Conservation (phyloP, 1,140 invertebrate species). For the Saccostrea glomerata region DNA sequence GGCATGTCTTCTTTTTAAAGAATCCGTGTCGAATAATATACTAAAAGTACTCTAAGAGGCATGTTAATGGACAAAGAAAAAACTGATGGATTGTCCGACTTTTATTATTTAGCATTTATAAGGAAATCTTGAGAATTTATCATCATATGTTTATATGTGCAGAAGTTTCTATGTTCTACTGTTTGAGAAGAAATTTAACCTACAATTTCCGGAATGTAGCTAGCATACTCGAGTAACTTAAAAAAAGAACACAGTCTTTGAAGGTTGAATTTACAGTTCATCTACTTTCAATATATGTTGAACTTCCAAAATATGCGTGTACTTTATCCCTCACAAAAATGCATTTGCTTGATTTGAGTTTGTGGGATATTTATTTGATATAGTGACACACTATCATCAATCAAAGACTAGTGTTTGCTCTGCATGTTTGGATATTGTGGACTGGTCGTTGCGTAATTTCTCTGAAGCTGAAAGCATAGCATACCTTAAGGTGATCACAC, state of each 20-base stretch:
- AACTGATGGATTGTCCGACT: background rate
- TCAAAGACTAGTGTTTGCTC: conserved; percentile 2
- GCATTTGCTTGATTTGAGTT: conserved; percentile 3
- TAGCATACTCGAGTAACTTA: background rate
- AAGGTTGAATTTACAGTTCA: conserved; percentile 1
- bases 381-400: conserved; percentile 17
- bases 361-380: conserved; percentile 17
- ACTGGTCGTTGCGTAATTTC: conserved; percentile 17
- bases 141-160: background rate
- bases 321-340: conserved; percentile 15
- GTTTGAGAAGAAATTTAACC: conserved; percentile 6
- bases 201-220: conserved; percentile 22
- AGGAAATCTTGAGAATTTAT: background rate
- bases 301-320: background rate
- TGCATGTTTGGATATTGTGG: conserved; percentile 21
- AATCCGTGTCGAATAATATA: background rate
- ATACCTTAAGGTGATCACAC: conserved; percentile 2
- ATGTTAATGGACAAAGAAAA: background rate
- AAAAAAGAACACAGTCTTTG: background rate
- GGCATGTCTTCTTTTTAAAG: background rate
- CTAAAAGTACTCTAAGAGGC: background rate
- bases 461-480: conserved; percentile 18
- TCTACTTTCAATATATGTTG: conserved; percentile 15
- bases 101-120: too few relatives aligned
- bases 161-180: background rate